phyloP scores from a whole-genome alignment of 2,113 vertebrate genomes.

The Lichenostomus cassidix region DNA sequence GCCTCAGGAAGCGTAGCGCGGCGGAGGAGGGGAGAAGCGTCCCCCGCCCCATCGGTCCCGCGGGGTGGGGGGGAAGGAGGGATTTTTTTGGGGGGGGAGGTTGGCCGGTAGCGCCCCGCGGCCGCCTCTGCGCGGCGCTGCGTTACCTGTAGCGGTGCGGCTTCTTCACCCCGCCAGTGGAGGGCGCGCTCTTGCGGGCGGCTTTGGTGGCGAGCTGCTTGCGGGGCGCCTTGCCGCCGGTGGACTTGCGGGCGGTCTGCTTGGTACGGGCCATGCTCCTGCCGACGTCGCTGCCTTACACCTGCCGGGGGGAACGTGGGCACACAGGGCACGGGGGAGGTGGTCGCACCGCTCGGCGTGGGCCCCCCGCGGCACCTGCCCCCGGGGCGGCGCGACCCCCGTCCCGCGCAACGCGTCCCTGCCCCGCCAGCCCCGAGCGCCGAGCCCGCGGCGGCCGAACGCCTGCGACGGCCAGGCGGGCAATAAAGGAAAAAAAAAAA shows the following conservation, averaged over 20 bases:
- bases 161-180: slow-evolving; percentile 83
- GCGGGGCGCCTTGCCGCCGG: slow-evolving; percentile 89
- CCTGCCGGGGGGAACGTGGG: no score
- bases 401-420: no score
- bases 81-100: not conserved
- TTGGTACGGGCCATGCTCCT: slow-evolving; percentile 83
- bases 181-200: slow-evolving; percentile 87
- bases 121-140: slow-evolving; percentile 78
- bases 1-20: not conserved
- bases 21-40: not conserved
- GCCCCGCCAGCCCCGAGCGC: no score
- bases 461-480: no score
- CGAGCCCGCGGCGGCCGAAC: no score
- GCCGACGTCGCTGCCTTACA: no score
- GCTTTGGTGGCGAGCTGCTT: slow-evolving; percentile 91
- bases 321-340: no score
- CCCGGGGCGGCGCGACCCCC: no score
- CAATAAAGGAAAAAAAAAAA: no score
- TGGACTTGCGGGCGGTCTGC: slow-evolving; percentile 90
- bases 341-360: no score
- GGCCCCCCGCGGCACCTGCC: no score
- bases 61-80: not conserved
- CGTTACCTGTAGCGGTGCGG: slow-evolving; percentile 89
- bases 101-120: not conserved
- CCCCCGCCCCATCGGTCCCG: not conserved